Base-by-base conservation (phyloP, 2,888 invertebrate species). In the Cheilosia impressa region DNA sequence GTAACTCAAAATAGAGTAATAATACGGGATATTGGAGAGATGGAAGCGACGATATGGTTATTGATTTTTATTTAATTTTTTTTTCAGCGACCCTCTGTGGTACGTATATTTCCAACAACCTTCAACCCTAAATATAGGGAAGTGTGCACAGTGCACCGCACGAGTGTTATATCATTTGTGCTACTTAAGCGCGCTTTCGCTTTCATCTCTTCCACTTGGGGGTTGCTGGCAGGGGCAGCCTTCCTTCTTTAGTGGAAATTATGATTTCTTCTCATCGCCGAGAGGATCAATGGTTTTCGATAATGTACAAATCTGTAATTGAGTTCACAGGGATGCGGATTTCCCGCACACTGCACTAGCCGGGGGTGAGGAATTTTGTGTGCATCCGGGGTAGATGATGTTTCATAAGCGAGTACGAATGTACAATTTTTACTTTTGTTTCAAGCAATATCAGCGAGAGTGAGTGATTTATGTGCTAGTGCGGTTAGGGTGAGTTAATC, bases 121-220 rank as follows among this genome's bases (percentile, higher is more conserved):
- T 72, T 80, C 71, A 60, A 63, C 41, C 69, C 63, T 78, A 65
- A 71, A 65, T 65, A 45, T 79, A 79, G 72, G 53, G 60, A 65
- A 72, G n/a, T 41, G 38, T 57, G 38, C 45, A 65, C 31, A 55
- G n/a, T 45, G 17, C 17, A 17, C 38, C 60, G 41, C 57, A 41
- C 55, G 62, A 31, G 43, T 45, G 27, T 75, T 76, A 38, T 62
- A 72, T 66, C 50, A 66, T 58, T 57, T 58, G 52, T 43, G 68
- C 65, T 69, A 68, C 66, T 73, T 45, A 50, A 65, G 69, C 17
- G 52, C 60, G 62, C 81, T 77, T 76, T 85, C 19, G 62, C 81
- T 85, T 85, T 85, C 71, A 77, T 85, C 81, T 72, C 52, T 84
- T 13, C 66, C 66, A 81, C 57, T 72, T 72, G 41, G 63, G 85